Base-by-base conservation (phyloP, 2,888 invertebrate genomes). In the Pollenia amentaria region DNA sequence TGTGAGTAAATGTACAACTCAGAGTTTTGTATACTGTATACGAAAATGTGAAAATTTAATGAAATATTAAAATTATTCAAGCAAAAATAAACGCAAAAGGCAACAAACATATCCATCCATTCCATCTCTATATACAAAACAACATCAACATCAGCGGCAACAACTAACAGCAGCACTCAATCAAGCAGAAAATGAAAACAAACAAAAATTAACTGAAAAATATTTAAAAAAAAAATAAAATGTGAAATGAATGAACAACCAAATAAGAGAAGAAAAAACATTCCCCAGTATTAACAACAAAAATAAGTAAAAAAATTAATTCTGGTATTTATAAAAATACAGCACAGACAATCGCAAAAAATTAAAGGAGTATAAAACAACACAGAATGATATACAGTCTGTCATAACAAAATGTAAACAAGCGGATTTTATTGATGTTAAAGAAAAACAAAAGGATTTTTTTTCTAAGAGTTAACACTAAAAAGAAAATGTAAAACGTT, bases 101-200 rank as follows among this genome's bases (percentile, higher is more conserved):
- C 65, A 76, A 29, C 67, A 78, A 67, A 67, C 69, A 73, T 40
- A 73, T 64, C 12, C 64, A 80, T 73, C 40, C 64, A 80, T 73
- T 21, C 64, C 38, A 21, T 65, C 57, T 65, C 57, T 44, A 75
- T 55, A 51, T 29, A 55, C 51, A 75, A 44, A 38, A 77, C 69
- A 82, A 62, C 79, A 80, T 48, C 42, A 76, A 60, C 55, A 76
- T 51, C 72, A 76, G 77, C 79, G 84, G 86, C 81, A 84, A 77
- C 81, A 87, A 78, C 81, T 80, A 84, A 87, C 72, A 87, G 82
- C 77, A 79, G 78, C 80, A 85, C 85, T 88, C 88, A 88, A 88
- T 88, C 88, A 88, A 86, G 87, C 84, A 84, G 82, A 84, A 88
- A 88, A 88, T 88, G 82, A 88, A 88, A 88, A 88, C 84, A 88